A percentile compares a stretch with the other conserved stretches of the same genome.
phyloP scores from a whole-genome alignment of 2,888 invertebrate genomes.

The Phlogophora meticulosa region DNA sequence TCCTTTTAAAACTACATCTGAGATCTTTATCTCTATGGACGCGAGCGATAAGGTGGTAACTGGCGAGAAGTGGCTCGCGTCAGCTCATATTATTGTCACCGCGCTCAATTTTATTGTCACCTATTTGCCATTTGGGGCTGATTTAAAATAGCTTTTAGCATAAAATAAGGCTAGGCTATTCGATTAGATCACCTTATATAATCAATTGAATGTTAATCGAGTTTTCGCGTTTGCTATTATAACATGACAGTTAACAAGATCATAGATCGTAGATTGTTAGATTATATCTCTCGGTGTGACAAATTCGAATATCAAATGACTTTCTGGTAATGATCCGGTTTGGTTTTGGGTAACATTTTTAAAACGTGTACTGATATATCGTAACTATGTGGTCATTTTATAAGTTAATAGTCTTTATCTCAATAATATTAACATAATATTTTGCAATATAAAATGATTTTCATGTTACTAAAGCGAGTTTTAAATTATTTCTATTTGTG shows the following conservation, averaged over 20 bases:
- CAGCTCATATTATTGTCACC: slow-evolving; percentile 78
- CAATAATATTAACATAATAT: slow-evolving; percentile 59
- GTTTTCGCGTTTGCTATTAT: slow-evolving; percentile 75
- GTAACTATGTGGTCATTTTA: slow-evolving; percentile 50
- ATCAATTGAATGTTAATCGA: slow-evolving; percentile 82
- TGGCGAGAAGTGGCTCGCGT: slow-evolving; percentile 68
- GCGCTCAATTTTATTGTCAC: slow-evolving; percentile 78
- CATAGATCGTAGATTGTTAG: slow-evolving; percentile 74
- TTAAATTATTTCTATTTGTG: slow-evolving; percentile 72
- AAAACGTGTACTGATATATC: slow-evolving; percentile 31
- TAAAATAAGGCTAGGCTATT: slow-evolving; percentile 81
- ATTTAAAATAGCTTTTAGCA: slow-evolving; percentile 83
- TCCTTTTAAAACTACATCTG: slow-evolving; percentile 81
- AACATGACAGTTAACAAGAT: slow-evolving; percentile 80
- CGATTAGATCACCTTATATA: slow-evolving; percentile 80
- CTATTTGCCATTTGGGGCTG: slow-evolving; percentile 82
- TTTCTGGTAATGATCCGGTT: slow-evolving; percentile 70
- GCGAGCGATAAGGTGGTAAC: slow-evolving; percentile 75
- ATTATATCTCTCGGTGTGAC: slow-evolving; percentile 76
- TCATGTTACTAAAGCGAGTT: slow-evolving; percentile 61
- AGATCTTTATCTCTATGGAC: slow-evolving; percentile 83
- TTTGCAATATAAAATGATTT: slow-evolving; percentile 56
- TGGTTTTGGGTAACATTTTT: slow-evolving; percentile 53
- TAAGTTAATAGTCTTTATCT: slow-evolving; percentile 51
- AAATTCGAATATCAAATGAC: slow-evolving; percentile 72